A percentile compares a stretch with the other conserved stretches of the same genome.
phyloP scores from a whole-genome alignment of 2,888 invertebrate genomes.

The Cerastoderma edule region DNA sequence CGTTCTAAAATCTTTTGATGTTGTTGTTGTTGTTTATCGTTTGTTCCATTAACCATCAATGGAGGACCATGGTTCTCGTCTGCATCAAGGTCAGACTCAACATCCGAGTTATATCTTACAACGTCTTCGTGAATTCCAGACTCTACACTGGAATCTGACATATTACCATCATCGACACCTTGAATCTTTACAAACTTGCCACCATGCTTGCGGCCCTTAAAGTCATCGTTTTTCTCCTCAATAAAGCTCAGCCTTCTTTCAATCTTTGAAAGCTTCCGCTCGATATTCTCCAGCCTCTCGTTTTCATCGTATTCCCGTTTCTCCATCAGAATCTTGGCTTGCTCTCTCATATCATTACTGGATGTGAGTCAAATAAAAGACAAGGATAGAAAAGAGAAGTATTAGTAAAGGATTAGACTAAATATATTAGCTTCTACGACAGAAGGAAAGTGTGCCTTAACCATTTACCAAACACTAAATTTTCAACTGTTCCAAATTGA shows the following conservation, averaged over 20 bases:
- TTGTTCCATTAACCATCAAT: too few relatives aligned
- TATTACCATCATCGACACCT: neutral
- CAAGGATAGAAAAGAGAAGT: too few relatives aligned
- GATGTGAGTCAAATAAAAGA: slow-evolving; percentile 17
- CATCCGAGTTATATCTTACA: slow-evolving; percentile 23
- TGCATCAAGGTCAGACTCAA: slow-evolving; percentile 6
- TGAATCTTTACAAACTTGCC: slow-evolving; percentile 20
- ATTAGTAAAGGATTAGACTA: too few relatives aligned
- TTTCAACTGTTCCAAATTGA: too few relatives aligned
- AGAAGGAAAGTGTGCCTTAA: too few relatives aligned
- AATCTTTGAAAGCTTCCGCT: slow-evolving; percentile 51
- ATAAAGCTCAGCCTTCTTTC: slow-evolving; percentile 51
- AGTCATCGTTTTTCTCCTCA: slow-evolving; percentile 43
- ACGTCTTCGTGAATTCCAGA: slow-evolving; percentile 63
- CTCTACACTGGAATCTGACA: slow-evolving; percentile 51
- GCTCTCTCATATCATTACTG: slow-evolving; percentile 45
- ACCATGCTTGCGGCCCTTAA: neutral
- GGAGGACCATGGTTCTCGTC: too few relatives aligned
- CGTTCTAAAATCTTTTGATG: too few relatives aligned
- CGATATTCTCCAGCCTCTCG: slow-evolving; percentile 50
- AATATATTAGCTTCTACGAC: too few relatives aligned
- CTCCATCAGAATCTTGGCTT: slow-evolving; percentile 20
- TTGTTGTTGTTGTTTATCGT: too few relatives aligned
- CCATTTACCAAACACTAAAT: too few relatives aligned
- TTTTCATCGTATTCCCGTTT: slow-evolving; percentile 27